Base-by-base conservation (phyloP, 2,888 invertebrate species). In the Drosophila putrida region DNA sequence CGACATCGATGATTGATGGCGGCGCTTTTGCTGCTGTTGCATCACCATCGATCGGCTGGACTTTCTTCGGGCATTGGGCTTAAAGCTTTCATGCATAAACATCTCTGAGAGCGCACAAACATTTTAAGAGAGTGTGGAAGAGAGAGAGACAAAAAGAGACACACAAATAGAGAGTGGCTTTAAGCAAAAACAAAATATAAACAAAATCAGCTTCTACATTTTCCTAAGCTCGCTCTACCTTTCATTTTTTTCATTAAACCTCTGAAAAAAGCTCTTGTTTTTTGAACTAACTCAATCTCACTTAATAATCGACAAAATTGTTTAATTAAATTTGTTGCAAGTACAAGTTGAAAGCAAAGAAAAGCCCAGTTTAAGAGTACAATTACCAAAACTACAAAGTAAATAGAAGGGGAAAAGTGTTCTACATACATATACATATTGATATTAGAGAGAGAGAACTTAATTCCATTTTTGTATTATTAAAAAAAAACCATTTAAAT, bases 371-470 rank as follows among this genome's bases (percentile, higher is more conserved):
- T 47, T 57, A 53, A 71, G 36, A 74, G 36, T 62, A 39, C 63
- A 74, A 65, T 78, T 66, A 76, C 63, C 68, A 75, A 75, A 72
- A 76, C 73, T 76, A 75, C 75, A 72, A 72, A 72, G 69, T 76
- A 76, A 69, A 64, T 72, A 54, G 44, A 60, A 35, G 41, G 43
- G 31, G 27, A 53, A 60, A 65, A 43, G 58, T 67, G 38, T 67
- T 47, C 75, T 75, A 75, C 47, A 60, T 64, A 75, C 61, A 67
- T 41, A 65, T 71, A 73, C 31, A 73, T 46, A 66, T 58, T 50
- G 51, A 60, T 8, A 31, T 8, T 6, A 31, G 15, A 50, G n/a
- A 51, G 27, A 59, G 27, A 62, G 43, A 76, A 51, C 67, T 75
- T 72, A 72, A 60, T 54, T 62, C 67, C 44, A 54, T 51, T 51